These are phyloP conservation scores for Pseudotriccus pelzelni DNA, from an alignment of 2,797 vertebrate genomes.

Conservation along the genomic window DNA sequence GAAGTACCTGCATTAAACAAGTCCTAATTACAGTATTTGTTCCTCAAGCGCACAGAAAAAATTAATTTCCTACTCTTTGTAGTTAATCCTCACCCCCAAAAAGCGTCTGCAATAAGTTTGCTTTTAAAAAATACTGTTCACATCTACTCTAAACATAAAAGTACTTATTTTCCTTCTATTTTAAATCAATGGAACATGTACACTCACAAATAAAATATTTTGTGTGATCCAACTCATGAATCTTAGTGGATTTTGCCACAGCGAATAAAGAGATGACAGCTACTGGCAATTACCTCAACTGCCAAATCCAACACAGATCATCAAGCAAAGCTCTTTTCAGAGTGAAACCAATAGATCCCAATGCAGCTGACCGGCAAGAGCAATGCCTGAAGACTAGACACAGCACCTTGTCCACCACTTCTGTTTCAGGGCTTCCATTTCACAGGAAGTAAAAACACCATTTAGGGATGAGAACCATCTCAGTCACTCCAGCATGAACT, in stretches of 20 bases:
- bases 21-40: neutral
- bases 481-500: neutral
- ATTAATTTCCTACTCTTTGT: neutral
- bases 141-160: neutral
- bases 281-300: neutral
- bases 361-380: neutral
- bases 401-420: neutral
- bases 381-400: neutral
- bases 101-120: neutral
- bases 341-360: neutral
- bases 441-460: neutral
- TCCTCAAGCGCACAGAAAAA: neutral
- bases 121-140: neutral
- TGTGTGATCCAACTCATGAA: neutral
- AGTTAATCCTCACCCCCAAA: neutral
- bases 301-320: neutral
- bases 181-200: neutral
- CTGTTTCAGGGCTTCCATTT: neutral
- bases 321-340: neutral
- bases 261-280: neutral
- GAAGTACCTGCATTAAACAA: neutral
- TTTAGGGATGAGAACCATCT: neutral
- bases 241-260: conserved; percentile 8
- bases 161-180: neutral
- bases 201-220: neutral